These are phyloP conservation scores for Pseudocheirus occidentalis DNA, from an alignment of 2,797 vertebrate species.

Conservation along the genomic window DNA sequence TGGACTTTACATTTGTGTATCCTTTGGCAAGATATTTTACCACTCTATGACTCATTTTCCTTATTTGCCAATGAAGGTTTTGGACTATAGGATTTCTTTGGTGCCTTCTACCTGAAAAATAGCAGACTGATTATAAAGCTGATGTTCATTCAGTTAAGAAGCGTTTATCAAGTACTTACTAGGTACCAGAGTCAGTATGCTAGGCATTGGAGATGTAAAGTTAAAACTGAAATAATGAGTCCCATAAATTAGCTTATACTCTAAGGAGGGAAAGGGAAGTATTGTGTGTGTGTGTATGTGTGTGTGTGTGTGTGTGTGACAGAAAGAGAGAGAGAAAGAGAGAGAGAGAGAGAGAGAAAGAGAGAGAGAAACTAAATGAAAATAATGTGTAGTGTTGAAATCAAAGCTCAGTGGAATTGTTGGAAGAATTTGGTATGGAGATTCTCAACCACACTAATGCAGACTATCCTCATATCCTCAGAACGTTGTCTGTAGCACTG, in stretches of 20 bases:
- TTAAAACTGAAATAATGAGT: neutral
- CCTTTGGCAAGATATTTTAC: neutral
- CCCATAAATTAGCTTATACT: neutral
- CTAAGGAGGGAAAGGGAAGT: neutral
- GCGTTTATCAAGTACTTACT: neutral
- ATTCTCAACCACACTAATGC: neutral
- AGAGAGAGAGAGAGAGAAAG: no score
- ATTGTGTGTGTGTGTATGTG: neutral
- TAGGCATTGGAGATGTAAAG: neutral
- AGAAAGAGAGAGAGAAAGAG: no score
- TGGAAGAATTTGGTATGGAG: neutral
- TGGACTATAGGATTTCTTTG: neutral
- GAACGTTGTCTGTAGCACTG: neutral
- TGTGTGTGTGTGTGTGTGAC: no score
- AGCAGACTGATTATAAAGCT: neutral
- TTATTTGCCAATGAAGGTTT: neutral
- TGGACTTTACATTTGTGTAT: neutral
- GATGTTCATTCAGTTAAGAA: slow-evolving; percentile 1
- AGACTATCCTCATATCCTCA: neutral
- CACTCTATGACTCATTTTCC: neutral
- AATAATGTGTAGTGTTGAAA: neutral
- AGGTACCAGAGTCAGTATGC: neutral
- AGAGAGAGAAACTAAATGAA: neutral
- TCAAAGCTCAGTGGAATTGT: neutral
- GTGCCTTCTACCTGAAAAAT: neutral